Percentiles rank a stretch among this genome's conserved stretches.
phyloP scores from a whole-genome alignment of 2,797 vertebrate genomes.

The Cuniculus paca region DNA sequence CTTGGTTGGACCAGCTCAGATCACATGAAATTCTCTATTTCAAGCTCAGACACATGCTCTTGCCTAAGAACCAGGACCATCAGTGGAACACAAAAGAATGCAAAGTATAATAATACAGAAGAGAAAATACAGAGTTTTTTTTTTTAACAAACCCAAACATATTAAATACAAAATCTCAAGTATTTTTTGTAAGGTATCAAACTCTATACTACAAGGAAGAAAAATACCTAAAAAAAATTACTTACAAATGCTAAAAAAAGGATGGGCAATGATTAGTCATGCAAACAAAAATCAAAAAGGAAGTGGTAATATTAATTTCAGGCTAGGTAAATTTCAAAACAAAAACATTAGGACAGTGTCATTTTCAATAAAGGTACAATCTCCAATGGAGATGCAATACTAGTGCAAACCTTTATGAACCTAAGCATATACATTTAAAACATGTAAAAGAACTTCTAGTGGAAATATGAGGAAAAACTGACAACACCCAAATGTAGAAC shows the following conservation, averaged over 20 bases:
- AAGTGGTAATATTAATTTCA: neutral
- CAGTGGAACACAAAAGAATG: neutral
- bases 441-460: neutral
- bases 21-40: neutral
- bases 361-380: neutral
- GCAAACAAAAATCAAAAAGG: neutral
- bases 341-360: neutral
- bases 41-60: neutral
- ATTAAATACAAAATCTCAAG: neutral
- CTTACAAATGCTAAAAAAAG: neutral
- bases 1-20: neutral
- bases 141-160: neutral
- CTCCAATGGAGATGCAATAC: neutral
- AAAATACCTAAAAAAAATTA: neutral
- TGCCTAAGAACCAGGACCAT: neutral
- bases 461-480: neutral
- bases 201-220: neutral
- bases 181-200: neutral
- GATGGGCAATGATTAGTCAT: neutral
- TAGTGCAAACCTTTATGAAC: neutral
- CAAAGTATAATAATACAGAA: neutral
- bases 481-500: neutral
- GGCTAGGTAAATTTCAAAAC: conserved; percentile 21
- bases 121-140: neutral
- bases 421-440: neutral